Base-by-base conservation (phyloP, 2,888 invertebrate genomes). In the Megaustenia siamemsis region DNA sequence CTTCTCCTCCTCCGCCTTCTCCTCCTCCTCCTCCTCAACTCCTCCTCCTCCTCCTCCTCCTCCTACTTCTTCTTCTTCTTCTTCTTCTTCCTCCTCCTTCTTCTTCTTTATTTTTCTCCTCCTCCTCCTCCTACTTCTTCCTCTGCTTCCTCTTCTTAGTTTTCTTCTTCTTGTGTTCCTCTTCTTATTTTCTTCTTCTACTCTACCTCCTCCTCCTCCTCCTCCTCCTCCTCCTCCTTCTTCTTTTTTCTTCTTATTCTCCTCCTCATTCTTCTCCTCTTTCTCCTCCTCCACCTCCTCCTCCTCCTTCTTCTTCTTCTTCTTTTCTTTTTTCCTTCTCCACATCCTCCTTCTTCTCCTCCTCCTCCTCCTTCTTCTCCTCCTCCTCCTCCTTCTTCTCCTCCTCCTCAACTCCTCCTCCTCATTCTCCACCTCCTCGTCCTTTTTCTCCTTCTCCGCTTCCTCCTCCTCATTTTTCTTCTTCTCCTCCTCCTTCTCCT, bases 361-460 rank as follows among this genome's bases (percentile, higher is more conserved):
- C n/a, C 56, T 56, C n/a, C 56, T 56, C n/a, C 56, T 56, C n/a
- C 56, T 56, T 56, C 56, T 56, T n/a, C n/a, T 56, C 56, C n/a
- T 56, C 56, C n/a, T 56, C 56, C n/a, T 56, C 56, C n/a, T 56
- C 56, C n/a, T 56, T n/a, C n/a, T 56, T n/a, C n/a, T 56, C n/a
- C n/a, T n/a, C n/a, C n/a, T n/a, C n/a, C n/a, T n/a, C n/a, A n/a
- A n/a, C n/a, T n/a, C n/a, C n/a, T n/a, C n/a, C n/a, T n/a, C n/a
- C n/a, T n/a, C n/a, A n/a, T n/a, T n/a, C n/a, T n/a, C n/a, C n/a
- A n/a, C 56, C n/a, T n/a, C 28, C 28, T 63, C 63, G n/a, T 28
- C n/a, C 35, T 68, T 12, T 68, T n/a, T 35, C 21, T 68, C 68
- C 21, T 24, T 35, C 21, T 68, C 68, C 38, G 10, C 38, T 38